Evolutionary conservation across 2,797 vertebrate genomes (phyloP).

Genomic region (Scolopax rusticola): DNA sequence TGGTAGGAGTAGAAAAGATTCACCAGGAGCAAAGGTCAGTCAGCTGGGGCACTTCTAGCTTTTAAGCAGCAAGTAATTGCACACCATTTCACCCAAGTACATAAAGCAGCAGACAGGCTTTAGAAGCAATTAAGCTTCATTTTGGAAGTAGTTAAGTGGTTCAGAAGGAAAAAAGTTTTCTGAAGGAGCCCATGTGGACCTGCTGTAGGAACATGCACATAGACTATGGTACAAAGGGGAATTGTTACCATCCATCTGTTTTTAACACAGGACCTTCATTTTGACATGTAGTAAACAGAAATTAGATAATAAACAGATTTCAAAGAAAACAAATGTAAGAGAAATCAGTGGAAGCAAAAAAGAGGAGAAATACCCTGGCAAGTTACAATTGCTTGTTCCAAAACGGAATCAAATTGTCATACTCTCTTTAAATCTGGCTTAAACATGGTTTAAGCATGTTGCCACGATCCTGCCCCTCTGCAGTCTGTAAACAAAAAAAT

Average conservation of each 20-base stretch:
- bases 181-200: not conserved
- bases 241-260: rapidly evolving
- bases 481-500: not conserved
- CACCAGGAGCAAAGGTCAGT: not conserved
- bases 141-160: not conserved
- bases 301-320: not conserved
- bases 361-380: not conserved
- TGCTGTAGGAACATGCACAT: not conserved
- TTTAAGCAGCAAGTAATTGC: conserved; percentile 7
- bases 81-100: not conserved
- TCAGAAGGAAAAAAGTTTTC: not conserved
- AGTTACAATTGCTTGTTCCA: not conserved
- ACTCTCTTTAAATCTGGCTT: not conserved
- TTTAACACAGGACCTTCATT: not conserved
- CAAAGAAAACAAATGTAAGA: not conserved
- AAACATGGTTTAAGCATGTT: not conserved
- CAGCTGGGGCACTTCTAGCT: not conserved
- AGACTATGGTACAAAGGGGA: not conserved
- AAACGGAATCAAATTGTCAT: not conserved
- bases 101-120: not conserved
- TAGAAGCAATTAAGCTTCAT: not conserved
- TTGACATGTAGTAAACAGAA: not conserved
- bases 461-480: not conserved
- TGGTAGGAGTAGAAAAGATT: not conserved
- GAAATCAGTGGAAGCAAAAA: not conserved